A percentile compares a stretch with the other conserved stretches of the same genome.
Conservation (phyloP, 1,140 invertebrate species). For the Anastrepha ludens region DNA sequence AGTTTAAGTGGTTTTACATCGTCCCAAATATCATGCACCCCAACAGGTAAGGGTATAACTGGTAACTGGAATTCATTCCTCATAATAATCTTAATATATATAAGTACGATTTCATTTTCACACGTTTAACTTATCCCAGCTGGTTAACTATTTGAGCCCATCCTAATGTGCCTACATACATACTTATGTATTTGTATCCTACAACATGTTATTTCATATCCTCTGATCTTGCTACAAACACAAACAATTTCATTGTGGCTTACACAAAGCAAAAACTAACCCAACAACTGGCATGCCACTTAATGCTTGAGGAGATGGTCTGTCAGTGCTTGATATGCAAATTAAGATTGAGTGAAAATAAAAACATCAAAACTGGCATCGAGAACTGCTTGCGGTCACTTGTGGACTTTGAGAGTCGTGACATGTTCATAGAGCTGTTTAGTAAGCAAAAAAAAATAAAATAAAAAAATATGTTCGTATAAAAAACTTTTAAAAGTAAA, state of each 20-base stretch:
- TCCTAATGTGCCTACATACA: not conserved
- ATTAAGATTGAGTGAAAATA: not conserved
- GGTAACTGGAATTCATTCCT: too few relatives aligned
- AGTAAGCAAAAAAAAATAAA: not conserved
- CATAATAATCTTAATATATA: too few relatives aligned
- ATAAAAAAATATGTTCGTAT: too few relatives aligned
- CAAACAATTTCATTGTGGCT: not conserved
- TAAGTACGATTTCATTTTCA: too few relatives aligned
- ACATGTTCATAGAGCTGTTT: not conserved
- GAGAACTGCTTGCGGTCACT: not conserved
- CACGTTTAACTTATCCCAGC: too few relatives aligned
- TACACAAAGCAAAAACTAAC: too few relatives aligned
- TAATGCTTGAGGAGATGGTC: not conserved
- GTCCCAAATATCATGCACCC: too few relatives aligned
- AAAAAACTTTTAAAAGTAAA: too few relatives aligned
- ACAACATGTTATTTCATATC: constrained; percentile 11
- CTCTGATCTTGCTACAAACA: not conserved
- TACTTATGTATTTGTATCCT: not conserved
- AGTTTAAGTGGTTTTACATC: too few relatives aligned
- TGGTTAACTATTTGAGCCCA: not conserved
- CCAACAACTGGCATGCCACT: not conserved
- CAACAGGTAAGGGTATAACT: too few relatives aligned
- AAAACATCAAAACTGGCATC: not conserved
- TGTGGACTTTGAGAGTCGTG: not conserved
- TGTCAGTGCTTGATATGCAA: constrained; percentile 8